A percentile compares a stretch with the other conserved stretches of the same genome.
Evolutionary conservation across 1,140 invertebrate genomes (phyloP).

Genomic region (Lucilia cuprina): DNA sequence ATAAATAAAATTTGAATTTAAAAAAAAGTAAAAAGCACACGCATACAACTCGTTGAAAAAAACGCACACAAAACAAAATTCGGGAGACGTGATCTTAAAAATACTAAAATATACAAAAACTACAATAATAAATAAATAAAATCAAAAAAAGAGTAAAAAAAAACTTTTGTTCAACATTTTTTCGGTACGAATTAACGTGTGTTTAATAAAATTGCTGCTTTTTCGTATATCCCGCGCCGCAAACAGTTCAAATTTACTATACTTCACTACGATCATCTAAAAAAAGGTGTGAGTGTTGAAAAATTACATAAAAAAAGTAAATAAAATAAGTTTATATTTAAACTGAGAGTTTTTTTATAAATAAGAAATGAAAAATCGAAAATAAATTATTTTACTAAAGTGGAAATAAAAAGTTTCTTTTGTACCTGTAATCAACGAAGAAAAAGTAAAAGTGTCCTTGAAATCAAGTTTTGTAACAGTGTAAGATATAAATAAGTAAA

Average conservation of each 20-base stretch:
- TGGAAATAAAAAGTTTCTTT: not conserved
- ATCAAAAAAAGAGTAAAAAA: not conserved
- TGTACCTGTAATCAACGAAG: not conserved
- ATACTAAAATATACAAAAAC: not conserved
- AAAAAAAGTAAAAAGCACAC: not conserved
- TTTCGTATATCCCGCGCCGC: not conserved
- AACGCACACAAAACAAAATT: not conserved
- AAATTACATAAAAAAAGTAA: not conserved
- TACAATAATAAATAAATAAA: not conserved
- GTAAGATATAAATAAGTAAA: too few species aligned
- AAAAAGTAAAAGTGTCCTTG: constrained; percentile 30
- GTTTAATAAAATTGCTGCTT: not conserved
- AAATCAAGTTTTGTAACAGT: not conserved
- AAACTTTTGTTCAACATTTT: not conserved
- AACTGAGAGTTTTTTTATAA: not conserved
- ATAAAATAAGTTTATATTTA: not conserved
- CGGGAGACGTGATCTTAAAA: not conserved
- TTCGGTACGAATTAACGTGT: not conserved
- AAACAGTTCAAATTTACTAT: not conserved
- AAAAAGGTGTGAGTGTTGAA: not conserved
- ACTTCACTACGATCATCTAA: not conserved
- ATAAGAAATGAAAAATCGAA: not conserved
- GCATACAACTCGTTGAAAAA: not conserved
- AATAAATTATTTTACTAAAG: not conserved
- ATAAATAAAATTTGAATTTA: not conserved